These are phyloP conservation scores for Himalopsyche anomala DNA, from an alignment of 2,888 invertebrate genomes.

Conservation along the genomic window DNA sequence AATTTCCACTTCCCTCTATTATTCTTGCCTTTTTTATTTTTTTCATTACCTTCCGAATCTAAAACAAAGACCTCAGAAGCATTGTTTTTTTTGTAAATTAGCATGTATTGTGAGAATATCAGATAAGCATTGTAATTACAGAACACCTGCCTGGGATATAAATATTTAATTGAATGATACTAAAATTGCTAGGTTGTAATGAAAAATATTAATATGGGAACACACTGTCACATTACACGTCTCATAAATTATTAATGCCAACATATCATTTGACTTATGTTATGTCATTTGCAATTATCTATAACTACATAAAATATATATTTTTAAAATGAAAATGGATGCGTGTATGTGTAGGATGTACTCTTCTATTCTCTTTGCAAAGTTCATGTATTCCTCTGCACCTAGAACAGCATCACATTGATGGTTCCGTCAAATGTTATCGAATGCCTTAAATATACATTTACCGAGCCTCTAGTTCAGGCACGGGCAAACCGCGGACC, in stretches of 20 bases:
- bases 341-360: too few species aligned
- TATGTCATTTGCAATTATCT: too few species aligned
- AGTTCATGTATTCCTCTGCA: too few species aligned
- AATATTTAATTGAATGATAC: background rate
- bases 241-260: background rate
- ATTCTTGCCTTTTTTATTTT: slow-evolving; percentile 6
- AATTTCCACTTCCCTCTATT: slow-evolving; percentile 32
- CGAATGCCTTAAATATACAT: too few species aligned
- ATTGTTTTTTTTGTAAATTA: background rate
- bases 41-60: slow-evolving; percentile 7
- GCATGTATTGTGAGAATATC: background rate
- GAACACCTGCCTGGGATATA: background rate
- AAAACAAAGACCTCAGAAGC: background rate
- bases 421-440: too few species aligned
- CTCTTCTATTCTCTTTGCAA: too few species aligned
- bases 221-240: background rate
- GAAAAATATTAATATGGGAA: background rate
- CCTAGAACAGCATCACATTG: too few species aligned
- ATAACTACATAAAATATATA: too few species aligned
- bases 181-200: background rate
- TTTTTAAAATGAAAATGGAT: too few species aligned
- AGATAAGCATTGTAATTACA: background rate
- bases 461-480: too few species aligned
- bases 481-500: too few species aligned
- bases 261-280: too few species aligned